A percentile compares a stretch with the other conserved stretches of the same genome.
These are phyloP conservation scores for Schizaphis graminum DNA, from an alignment of 2,888 invertebrate species.

Conservation along the genomic window DNA sequence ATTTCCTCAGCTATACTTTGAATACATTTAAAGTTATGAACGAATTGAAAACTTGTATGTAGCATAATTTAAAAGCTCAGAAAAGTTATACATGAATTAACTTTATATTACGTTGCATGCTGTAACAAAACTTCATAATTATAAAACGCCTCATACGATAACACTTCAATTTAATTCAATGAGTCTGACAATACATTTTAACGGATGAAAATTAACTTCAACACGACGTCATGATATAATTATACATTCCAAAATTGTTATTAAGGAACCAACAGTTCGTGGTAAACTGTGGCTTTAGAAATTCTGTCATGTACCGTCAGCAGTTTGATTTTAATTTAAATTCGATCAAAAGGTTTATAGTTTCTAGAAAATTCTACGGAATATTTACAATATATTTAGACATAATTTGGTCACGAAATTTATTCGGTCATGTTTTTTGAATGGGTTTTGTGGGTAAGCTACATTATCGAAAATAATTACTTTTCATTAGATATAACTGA, in stretches of 20 bases:
- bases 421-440: background rate
- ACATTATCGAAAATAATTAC: background rate
- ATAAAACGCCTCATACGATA: background rate
- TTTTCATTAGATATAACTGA: background rate
- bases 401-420: background rate
- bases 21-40: background rate
- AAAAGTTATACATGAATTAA: background rate
- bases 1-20: background rate
- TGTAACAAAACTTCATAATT: background rate
- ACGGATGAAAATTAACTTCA: background rate
- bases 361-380: background rate
- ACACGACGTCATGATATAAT: background rate
- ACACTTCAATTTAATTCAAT: background rate
- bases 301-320: constrained; percentile 15
- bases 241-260: background rate
- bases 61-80: background rate
- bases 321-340: background rate
- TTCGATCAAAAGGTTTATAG: constrained; percentile 29
- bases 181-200: background rate
- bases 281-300: background rate
- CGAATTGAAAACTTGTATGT: background rate
- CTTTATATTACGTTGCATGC: background rate
- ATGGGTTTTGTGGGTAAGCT: background rate
- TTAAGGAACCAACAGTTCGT: background rate
- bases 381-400: background rate